Evolutionary conservation across 23 tunicate genomes (phyloP).

Genomic region (Halocynthia roretzi): DNA sequence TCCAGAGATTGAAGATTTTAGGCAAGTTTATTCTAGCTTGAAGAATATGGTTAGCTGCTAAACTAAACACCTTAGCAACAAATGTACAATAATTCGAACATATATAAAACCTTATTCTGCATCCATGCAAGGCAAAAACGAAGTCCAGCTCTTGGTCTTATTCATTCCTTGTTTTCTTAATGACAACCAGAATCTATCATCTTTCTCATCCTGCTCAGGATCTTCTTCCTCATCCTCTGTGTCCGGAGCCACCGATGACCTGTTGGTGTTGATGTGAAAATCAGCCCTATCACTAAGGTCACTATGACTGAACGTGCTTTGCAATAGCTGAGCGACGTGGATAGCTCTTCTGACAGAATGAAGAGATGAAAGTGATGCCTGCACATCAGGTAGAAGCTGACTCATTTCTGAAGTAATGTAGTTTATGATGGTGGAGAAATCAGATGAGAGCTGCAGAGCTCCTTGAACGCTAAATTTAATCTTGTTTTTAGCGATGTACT

Average conservation of each 20-base stretch:
- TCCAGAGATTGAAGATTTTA: no score
- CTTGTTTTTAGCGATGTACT: constrained; percentile 32
- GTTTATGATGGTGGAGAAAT: constrained; percentile 47
- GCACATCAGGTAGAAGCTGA: constrained; percentile 32
- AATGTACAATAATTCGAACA: no score
- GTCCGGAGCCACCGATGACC: neutral
- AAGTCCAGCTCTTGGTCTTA: constrained; percentile 7
- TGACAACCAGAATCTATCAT: constrained; percentile 15
- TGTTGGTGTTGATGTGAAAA: neutral
- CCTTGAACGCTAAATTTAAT: constrained; percentile 73
- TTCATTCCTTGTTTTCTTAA: constrained; percentile 1
- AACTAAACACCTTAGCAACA: no score
- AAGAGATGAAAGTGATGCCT: constrained; percentile 23
- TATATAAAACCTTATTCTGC: neutral
- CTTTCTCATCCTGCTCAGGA: neutral
- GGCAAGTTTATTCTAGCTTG: no score
- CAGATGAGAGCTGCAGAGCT: constrained; percentile 58
- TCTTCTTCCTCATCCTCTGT: neutral
- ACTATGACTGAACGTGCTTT: constrained; percentile 19
- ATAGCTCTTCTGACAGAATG: constrained; percentile 48
- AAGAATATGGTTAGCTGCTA: no score
- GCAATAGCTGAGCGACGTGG: constrained; percentile 36
- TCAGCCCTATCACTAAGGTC: neutral
- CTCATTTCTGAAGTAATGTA: constrained; percentile 35
- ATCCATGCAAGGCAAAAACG: constrained; percentile 20